Evolutionary conservation across 2,797 vertebrate genomes (phyloP), one percentile per base, ranked within the genome.

Genomic region (Anolis apletophallus): DNA sequence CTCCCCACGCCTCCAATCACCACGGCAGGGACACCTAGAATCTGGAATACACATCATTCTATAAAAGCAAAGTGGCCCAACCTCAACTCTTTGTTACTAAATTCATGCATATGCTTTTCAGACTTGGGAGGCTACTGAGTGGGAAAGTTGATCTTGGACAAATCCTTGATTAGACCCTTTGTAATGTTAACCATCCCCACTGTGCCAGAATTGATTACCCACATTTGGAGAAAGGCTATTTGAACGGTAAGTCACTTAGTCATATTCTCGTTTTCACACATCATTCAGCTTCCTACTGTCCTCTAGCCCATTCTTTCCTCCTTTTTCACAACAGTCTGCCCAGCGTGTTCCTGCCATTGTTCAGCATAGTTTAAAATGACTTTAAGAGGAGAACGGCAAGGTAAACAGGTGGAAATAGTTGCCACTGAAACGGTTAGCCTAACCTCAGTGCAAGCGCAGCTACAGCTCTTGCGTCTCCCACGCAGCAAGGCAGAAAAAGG

Each of bases 141-240:
- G 90, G 92, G 85, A 93, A 96, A 93, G 93, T 92, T 93, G 93
- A 93, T 94, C 93, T 88, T 95, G 94, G 91, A 91, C 88, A 94
- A 94, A 95, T 95, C 91, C 87, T 74, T 88, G 80, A 95, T 95
- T 94, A 95, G 94, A 94, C 92, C 92, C 94, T 95, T 96, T 96
- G 93, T 95, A 87, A 92, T 90, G 89, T 91, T 93, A 91, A 95
- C 91, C 90, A 84, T 95, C 87, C 90, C 93, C 88, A 92, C 94
- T 92, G 94, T 1, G 91, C 94, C 91, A 87, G 94, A 95, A 95
- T 94, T 95, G 95, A 94, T 96, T 94, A 91, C 86, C 91, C 87
- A 72, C 71, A 34, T 95, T 95, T 94, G 86, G 76, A 91, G 87
- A 94, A 95, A 93, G 92, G 89, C 94, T 93, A 92, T 93, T 94